Conservation (phyloP, 2,888 invertebrate species). For the Cantharis nigra region DNA sequence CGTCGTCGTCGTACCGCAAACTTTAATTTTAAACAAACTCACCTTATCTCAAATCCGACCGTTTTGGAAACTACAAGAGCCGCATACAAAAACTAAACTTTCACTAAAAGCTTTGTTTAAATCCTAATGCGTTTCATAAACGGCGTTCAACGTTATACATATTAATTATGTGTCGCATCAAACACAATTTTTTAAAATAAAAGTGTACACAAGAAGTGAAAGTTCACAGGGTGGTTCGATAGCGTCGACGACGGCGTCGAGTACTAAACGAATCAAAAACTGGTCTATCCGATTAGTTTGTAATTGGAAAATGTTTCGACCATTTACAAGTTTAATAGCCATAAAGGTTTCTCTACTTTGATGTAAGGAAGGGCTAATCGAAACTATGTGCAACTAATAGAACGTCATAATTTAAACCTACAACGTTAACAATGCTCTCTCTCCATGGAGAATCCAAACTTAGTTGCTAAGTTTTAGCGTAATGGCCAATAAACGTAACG, state of each 20-base stretch:
- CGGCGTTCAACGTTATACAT: background rate
- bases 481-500: conserved; percentile 27
- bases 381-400: conserved; percentile 23
- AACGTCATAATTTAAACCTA: conserved; percentile 26
- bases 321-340: background rate
- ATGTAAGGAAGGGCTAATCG: conserved; percentile 6
- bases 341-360: background rate
- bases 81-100: conserved; percentile 12
- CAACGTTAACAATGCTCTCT: conserved; percentile 20
- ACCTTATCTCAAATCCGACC: conserved; percentile 3
- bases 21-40: conserved; percentile 5
- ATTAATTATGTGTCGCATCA: background rate
- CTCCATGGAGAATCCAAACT: conserved; percentile 14
- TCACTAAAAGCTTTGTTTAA: conserved; percentile 8
- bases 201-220: background rate
- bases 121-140: conserved; percentile 2
- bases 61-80: conserved; percentile 9
- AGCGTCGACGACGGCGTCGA: background rate
- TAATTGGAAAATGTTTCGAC: background rate
- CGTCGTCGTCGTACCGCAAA: background rate
- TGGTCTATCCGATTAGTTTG: background rate
- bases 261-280: background rate
- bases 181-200: background rate
- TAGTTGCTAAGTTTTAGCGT: conserved; percentile 16
- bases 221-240: background rate